Percentiles rank a stretch among this genome's conserved stretches.
Conservation (phyloP, 1,140 invertebrate genomes). For the Drosophila subobscura region DNA sequence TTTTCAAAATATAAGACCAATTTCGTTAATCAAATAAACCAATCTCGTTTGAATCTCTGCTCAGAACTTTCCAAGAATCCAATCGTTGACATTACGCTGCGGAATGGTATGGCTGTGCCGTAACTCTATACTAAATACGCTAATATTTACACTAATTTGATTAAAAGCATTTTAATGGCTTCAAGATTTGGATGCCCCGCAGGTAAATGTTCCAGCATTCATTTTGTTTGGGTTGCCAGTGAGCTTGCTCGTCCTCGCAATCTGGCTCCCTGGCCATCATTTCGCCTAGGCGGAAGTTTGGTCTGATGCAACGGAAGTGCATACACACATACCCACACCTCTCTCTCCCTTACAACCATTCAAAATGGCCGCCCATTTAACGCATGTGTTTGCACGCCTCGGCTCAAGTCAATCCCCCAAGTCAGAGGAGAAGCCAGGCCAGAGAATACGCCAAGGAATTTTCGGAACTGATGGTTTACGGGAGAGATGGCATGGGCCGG, state of each 20-base stretch:
- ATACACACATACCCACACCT: constrained; percentile 29
- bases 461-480: constrained; percentile 42
- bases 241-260: constrained; percentile 1
- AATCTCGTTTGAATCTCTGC: constrained; percentile 2
- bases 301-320: constrained; percentile 60
- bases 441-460: constrained; percentile 50
- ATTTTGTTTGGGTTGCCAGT: constrained; percentile 40
- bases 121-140: constrained; percentile 44
- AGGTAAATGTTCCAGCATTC: constrained; percentile 63
- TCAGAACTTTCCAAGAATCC: not conserved
- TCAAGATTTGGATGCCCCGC: constrained; percentile 51
- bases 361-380: constrained; percentile 77
- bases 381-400: constrained; percentile 72
- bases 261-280: constrained; percentile 1
- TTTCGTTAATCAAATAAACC: not conserved
- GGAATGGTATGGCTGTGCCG: constrained; percentile 13
- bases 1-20: too few relatives aligned
- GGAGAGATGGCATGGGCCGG: constrained; percentile 10
- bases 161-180: constrained; percentile 80
- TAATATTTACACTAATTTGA: constrained; percentile 79
- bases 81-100: constrained; percentile 17
- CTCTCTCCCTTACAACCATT: constrained; percentile 18
- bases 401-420: constrained; percentile 45
- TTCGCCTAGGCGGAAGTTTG: constrained; percentile 54
- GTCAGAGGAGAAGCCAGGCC: constrained; percentile 35